phyloP scores from a whole-genome alignment of 2,888 invertebrate genomes.

The Pachydiplax longipennis region DNA sequence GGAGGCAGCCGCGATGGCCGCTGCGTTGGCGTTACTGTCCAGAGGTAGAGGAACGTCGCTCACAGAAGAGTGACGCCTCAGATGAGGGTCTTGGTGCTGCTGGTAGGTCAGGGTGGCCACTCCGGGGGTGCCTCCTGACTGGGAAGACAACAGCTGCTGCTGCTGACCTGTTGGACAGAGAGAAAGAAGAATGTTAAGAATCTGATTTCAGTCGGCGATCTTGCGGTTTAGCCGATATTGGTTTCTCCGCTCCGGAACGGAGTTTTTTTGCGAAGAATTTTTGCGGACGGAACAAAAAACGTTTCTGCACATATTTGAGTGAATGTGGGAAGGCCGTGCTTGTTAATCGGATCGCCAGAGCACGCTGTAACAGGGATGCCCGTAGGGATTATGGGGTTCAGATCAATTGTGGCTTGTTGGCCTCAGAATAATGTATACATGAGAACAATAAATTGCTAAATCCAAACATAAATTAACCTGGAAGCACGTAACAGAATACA shows the following conservation, averaged over 20 bases:
- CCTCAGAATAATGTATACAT: too few relatives aligned
- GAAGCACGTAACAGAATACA: too few relatives aligned
- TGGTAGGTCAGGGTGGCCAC: neutral
- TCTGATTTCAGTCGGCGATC: neutral
- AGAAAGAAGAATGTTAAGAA: neutral
- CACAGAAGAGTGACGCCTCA: slow-evolving; percentile 62
- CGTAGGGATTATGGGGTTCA: too few relatives aligned
- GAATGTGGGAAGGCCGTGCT: neutral
- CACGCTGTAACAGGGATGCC: too few relatives aligned
- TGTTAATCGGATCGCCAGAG: too few relatives aligned
- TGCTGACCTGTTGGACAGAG: neutral
- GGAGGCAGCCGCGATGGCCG: neutral
- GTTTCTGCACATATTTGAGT: neutral
- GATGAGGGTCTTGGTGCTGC: neutral
- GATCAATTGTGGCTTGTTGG: too few relatives aligned
- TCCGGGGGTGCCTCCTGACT: neutral
- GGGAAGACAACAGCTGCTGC: neutral
- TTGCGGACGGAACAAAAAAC: neutral
- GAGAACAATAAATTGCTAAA: too few relatives aligned
- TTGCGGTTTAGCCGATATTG: neutral
- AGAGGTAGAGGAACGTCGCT: slow-evolving; percentile 60
- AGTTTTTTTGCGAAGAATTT: neutral
- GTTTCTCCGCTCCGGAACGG: neutral
- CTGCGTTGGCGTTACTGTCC: slow-evolving; percentile 64
- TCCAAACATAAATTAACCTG: too few relatives aligned